Conservation (phyloP, 92 coral and sea anemone species). For the Epizoanthus stellaris region DNA sequence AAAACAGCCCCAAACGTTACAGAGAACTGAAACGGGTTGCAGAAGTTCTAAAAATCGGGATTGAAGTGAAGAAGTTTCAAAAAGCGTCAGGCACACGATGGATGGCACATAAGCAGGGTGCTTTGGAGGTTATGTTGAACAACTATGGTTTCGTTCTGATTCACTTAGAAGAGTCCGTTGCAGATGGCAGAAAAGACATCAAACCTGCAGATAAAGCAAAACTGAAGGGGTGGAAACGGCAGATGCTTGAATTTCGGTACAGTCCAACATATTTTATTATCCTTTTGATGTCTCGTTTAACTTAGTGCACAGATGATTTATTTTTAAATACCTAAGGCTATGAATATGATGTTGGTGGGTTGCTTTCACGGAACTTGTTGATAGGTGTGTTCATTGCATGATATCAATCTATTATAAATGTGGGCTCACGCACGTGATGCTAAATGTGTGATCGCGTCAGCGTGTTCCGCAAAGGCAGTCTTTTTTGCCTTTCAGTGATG, state of each 20-base stretch:
- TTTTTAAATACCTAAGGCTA: too few relatives aligned
- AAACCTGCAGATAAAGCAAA: slow-evolving; percentile 23
- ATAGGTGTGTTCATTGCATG: too few relatives aligned
- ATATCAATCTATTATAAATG: too few relatives aligned
- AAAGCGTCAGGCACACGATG: slow-evolving; percentile 28
- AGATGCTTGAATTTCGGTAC: slow-evolving; percentile 31
- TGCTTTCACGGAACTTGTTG: too few relatives aligned
- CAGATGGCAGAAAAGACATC: slow-evolving; percentile 33
- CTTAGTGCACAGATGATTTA: too few relatives aligned
- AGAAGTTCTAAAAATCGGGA: slow-evolving; percentile 1
- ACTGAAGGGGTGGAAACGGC: slow-evolving; percentile 18
- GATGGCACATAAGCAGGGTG: slow-evolving; percentile 29
- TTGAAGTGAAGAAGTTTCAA: slow-evolving; percentile 12
- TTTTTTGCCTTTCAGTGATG: too few relatives aligned
- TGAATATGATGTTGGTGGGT: too few relatives aligned
- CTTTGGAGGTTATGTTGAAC: slow-evolving; percentile 29
- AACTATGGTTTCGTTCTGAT: slow-evolving; percentile 30
- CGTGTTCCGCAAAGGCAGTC: too few relatives aligned
- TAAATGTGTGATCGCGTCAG: too few relatives aligned
- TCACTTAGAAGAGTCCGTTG: slow-evolving; percentile 36
- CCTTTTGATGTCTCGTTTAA: too few relatives aligned
- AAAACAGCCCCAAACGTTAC: slow-evolving; percentile 28
- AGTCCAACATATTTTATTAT: too few relatives aligned
- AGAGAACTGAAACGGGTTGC: slow-evolving; percentile 34
- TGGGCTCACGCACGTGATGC: too few relatives aligned